Evolutionary conservation across 1,140 invertebrate genomes (phyloP), one percentile per base, ranked within the genome.

Genomic region (Thaumatotibia leucotreta): DNA sequence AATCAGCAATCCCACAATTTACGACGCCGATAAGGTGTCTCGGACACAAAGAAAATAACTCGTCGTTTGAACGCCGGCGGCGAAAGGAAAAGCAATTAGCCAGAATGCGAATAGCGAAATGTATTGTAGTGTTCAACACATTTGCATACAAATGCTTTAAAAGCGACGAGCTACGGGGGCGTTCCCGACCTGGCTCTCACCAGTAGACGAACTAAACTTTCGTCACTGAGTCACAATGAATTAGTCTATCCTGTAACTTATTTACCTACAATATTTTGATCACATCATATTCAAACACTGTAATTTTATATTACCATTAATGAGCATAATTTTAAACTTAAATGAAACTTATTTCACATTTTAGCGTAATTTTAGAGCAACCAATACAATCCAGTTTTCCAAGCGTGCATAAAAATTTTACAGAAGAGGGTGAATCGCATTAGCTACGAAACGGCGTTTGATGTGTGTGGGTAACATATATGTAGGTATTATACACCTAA

Each of bases 21-120:
- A 65, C 72, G 66, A 71, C 63, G 64, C 74, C 71, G 73, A 79
- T 75, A 77, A 83, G 74, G 72, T 72, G 71, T 72, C 67, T 61
- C 39, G 65, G 54, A 63, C 67, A 73, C 74, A 83, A 84, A 80
- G 78, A 80, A 64, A 83, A 75, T 79, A 77, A 76, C 70, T 67
- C 71, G 58, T 76, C 70, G 77, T 82, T 81, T 78, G 75, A 76
- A 77, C 67, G 67, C 64, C 66, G 66, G 71, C 73, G 76, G 75
- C 69, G 73, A 84, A 82, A 84, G 80, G 78, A 83, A 84, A 84
- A 82, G 81, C 83, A 86, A 88, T 88, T 88, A 88, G 80, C 76
- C 77, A 10, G 71, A 84, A 80, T 78, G 76, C 75, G 82, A 83
- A 83, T 82, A 82, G 76, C 75, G 68, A 82, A 84, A 88, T 81